Base-by-base conservation (phyloP, 2,888 invertebrate species). In the Synergus laeviventris region DNA sequence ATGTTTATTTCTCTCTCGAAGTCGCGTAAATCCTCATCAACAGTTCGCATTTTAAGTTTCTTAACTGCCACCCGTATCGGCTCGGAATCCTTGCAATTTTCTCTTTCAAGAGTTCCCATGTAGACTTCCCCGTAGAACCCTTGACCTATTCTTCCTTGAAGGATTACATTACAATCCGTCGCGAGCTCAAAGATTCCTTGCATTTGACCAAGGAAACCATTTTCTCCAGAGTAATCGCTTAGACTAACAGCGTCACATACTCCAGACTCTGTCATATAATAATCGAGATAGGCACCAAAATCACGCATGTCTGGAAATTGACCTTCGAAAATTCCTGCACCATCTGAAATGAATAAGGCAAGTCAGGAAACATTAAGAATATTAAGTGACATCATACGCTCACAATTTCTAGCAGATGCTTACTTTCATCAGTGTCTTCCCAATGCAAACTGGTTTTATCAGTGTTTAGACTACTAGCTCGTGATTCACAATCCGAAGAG, bases 111-210 rank as follows among this genome's bases (percentile, higher is more conserved):
- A 84, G 93, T 94, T 0, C 96, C 97, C 83, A 94, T 94, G 91
- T 94, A 96, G 1, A 98, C 97, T 86, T 95, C 95, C 0, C 97
- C 97, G 90, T 97, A 97, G 90, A 96, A 96, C 1, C 97, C 97
- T 94, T 94, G 93, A 61, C 94, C 94, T 81, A 94, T 93, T 82
- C 92, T 91, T 18, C 93, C 93, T 86, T 93, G 93, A 8, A 94
- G 87, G 75, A 94, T 92, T 1, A 95, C 92, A 85, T 93, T 93
- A 81, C 92, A 93, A 81, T 93, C 92, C n/a, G 91, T 92, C 81
- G 92, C 93, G 24, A 93, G 86, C 83, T 93, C 93, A 81, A 93
- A 93, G 75, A 93, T 92, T 76, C 91, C 92, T 84, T 93, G 92
- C 91, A 93, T 91, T 78, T 88, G 89, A 45, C 89, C 88, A 3